A percentile compares a stretch with the other conserved stretches of the same genome.
Conservation (phyloP, 2,797 vertebrate species). For the Garrulus glandarius region DNA sequence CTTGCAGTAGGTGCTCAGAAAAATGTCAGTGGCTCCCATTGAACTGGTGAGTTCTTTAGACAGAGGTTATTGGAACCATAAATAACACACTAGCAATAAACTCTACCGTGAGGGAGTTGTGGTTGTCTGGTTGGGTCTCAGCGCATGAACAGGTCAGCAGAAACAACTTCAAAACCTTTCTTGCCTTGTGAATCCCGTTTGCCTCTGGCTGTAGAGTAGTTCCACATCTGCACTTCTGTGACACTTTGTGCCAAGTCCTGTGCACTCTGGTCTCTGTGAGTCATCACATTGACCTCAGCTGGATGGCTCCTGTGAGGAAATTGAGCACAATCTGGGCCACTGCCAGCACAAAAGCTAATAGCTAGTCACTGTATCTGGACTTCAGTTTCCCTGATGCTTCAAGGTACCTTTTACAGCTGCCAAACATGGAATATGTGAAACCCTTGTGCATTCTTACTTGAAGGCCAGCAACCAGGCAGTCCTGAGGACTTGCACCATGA, state of each 20-base stretch:
- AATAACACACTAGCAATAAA: slow-evolving; percentile 18
- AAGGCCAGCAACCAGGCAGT: slow-evolving; percentile 32
- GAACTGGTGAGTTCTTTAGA: not conserved
- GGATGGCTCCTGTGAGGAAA: slow-evolving; percentile 33
- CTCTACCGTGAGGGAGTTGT: not conserved
- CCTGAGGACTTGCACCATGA: slow-evolving; percentile 17
- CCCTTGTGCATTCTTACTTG: not conserved
- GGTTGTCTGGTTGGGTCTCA: not conserved
- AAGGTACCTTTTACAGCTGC: slow-evolving; percentile 49
- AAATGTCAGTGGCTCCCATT: not conserved
- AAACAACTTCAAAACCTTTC: not conserved
- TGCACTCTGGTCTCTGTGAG: slow-evolving; percentile 8
- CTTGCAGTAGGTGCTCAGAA: not conserved
- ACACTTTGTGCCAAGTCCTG: slow-evolving; percentile 14
- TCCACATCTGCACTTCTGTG: slow-evolving; percentile 63
- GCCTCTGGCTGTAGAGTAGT: not conserved
- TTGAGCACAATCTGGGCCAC: not conserved
- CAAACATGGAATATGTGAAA: slow-evolving; percentile 6
- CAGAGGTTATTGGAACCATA: slow-evolving; percentile 28
- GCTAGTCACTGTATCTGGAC: slow-evolving; percentile 1
- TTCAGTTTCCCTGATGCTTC: slow-evolving; percentile 24
- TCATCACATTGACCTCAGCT: not conserved
- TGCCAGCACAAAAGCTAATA: slow-evolving; percentile 12
- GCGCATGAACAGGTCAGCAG: not conserved
- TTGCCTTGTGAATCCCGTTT: not conserved